Percentiles rank a stretch among this genome's conserved stretches.
These are phyloP conservation scores for Amphimedon queenslandica DNA, from an alignment of 37 sponge, comb jelly and placozoan genomes.

Conservation along the genomic window DNA sequence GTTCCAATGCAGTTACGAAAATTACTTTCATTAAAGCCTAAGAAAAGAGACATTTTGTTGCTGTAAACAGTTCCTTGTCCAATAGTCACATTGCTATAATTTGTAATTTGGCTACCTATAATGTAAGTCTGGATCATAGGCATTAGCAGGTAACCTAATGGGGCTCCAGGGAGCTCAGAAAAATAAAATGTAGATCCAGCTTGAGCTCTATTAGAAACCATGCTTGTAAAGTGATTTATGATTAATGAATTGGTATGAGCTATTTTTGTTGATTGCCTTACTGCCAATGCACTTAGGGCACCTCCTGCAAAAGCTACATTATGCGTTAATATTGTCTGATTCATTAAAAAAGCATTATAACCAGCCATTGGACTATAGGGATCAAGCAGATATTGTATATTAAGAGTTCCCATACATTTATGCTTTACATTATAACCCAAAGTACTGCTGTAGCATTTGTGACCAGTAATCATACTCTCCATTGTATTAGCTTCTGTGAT, in stretches of 20 bases:
- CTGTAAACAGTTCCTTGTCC: not conserved
- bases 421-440: not conserved
- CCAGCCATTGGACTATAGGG: not conserved
- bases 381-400: conserved; percentile 2
- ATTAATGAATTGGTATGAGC: conserved; percentile 5
- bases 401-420: conserved; percentile 3
- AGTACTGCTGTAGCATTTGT: not conserved
- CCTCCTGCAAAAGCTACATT: conserved; percentile 4
- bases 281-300: not conserved
- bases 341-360: not conserved
- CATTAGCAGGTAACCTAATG: not conserved
- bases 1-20: not conserved
- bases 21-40: not conserved
- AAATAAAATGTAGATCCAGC: not conserved
- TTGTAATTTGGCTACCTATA: not conserved
- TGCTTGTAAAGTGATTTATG: not conserved
- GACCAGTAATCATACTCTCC: too few relatives aligned
- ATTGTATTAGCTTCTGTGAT: not conserved
- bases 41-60: not conserved
- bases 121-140: not conserved
- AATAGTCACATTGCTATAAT: conserved; percentile 1
- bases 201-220: conserved; percentile 6
- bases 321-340: not conserved
- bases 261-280: conserved; percentile 2
- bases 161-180: not conserved